Evolutionary conservation across 30 jellyfish, hydroid and myxozoan genomes (phyloP), one percentile per base, ranked within the genome.

Genomic region (Chrysaora quinquecirrha): DNA sequence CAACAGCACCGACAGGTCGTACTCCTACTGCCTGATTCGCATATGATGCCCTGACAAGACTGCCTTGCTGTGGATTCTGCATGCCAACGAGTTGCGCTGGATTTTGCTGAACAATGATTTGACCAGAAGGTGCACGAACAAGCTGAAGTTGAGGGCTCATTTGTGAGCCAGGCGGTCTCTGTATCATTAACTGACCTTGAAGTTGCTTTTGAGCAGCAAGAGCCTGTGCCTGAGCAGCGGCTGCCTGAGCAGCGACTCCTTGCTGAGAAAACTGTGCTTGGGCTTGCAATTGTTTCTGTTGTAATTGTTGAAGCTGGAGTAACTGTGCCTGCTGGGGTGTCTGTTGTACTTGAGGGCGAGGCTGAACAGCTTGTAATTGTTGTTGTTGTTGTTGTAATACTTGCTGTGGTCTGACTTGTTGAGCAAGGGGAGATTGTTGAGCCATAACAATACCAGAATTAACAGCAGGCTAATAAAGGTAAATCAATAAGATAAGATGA

Each of bases 1-100:
- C 80, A 34, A 80, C 64, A 9, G 83, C 90, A 14, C 77, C 83
- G 1, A 34, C 78, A 22, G 83, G 90, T 0, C 78, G 90, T 52
- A 80, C 84, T 2, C 83, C 76, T 0, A 38, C 90, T 3, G 90
- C 48, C 38, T 64, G 82, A 50, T 80, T 81, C 34, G 20, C 75
- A 28, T 72, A 29, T 12, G 50, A 80, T 3, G 90, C 48, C 38
- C 49, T 80, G 68, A 76, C 83, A n/a, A 38, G 54, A 38, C 14
- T 38, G 54, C 54, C 68, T 52, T 52, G 68, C 29, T 52, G 68
- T 4, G 6, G 9, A 4, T 52, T 9, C 68, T 52, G 68, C 68
- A 52, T 52, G 19, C 68, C 68, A 9, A 52, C 25, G 4, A 52
- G 25, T 20, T 52, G 68, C 14, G 11, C 54, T 52, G 24, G 68